Conservation (phyloP, 2,797 vertebrate genomes). For the Tarsius wallacei region DNA sequence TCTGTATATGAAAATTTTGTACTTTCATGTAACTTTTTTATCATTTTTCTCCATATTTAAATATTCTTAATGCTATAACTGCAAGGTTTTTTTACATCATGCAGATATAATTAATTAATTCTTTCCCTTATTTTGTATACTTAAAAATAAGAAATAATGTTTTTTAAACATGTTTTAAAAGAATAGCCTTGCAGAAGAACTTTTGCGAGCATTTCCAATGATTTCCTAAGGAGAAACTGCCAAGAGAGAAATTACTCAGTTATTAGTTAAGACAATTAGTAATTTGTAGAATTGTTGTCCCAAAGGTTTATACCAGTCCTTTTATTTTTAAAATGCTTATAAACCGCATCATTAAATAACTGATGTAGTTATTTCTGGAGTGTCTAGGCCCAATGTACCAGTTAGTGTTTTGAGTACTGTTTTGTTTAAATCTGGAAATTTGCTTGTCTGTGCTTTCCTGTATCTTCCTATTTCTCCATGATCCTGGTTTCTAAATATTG, state of each 20-base stretch:
- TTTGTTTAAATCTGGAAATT: not conserved
- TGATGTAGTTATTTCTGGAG: not conserved
- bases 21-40: not conserved
- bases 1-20: not conserved
- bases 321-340: not conserved
- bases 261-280: slow-evolving; percentile 15
- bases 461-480: not conserved
- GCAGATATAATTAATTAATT: not conserved
- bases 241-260: not conserved
- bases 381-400: fast-evolving
- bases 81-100: not conserved
- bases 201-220: not conserved
- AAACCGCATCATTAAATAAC: not conserved
- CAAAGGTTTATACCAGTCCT: not conserved
- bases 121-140: slow-evolving; percentile 14
- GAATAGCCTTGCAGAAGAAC: not conserved
- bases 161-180: slow-evolving; percentile 18
- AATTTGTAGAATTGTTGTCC: slow-evolving; percentile 22
- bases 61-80: not conserved
- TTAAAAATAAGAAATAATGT: slow-evolving; percentile 17
- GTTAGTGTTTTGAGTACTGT: not conserved
- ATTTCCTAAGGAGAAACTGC: slow-evolving; percentile 49
- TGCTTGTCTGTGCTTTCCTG: not conserved
- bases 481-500: not conserved
- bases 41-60: not conserved